A percentile compares a stretch with the other conserved stretches of the same genome.
These are phyloP conservation scores for Chloebia gouldiae DNA, from an alignment of 2,113 vertebrate genomes.

Conservation along the genomic window DNA sequence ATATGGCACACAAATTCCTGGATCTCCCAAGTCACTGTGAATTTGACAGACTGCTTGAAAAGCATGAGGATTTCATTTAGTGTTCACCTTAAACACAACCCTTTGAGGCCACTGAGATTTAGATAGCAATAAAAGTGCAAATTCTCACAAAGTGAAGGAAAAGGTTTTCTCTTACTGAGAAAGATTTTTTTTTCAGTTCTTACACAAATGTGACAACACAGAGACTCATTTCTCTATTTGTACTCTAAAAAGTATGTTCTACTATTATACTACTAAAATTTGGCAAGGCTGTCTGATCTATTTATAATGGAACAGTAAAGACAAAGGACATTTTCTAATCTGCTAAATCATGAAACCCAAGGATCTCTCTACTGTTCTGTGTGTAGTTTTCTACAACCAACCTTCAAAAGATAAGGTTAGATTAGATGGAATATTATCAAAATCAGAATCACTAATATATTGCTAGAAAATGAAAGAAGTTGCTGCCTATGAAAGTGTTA, in stretches of 20 bases:
- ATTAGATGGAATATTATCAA: conserved; percentile 11
- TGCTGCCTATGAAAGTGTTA: conserved; percentile 12
- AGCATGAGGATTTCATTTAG: background rate
- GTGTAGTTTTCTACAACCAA: background rate
- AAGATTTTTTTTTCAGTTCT: background rate
- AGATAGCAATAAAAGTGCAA: background rate
- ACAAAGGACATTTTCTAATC: conserved; percentile 6
- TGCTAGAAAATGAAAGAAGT: conserved; percentile 20
- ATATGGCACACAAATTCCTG: background rate
- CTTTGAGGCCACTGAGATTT: background rate
- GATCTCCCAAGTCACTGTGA: background rate
- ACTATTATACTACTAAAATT: background rate
- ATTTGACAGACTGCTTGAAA: background rate
- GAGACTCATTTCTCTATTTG: background rate
- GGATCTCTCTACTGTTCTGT: background rate
- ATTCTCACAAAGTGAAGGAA: background rate
- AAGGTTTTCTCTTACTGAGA: background rate
- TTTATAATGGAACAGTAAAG: background rate
- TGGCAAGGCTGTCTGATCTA: background rate
- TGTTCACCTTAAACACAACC: background rate
- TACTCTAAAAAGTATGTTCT: background rate
- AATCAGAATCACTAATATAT: conserved; percentile 13
- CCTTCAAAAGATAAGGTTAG: background rate
- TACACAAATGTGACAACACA: background rate
- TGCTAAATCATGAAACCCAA: background rate